phyloP scores from a whole-genome alignment of 2,797 vertebrate species.

The Valencia hispanica region DNA sequence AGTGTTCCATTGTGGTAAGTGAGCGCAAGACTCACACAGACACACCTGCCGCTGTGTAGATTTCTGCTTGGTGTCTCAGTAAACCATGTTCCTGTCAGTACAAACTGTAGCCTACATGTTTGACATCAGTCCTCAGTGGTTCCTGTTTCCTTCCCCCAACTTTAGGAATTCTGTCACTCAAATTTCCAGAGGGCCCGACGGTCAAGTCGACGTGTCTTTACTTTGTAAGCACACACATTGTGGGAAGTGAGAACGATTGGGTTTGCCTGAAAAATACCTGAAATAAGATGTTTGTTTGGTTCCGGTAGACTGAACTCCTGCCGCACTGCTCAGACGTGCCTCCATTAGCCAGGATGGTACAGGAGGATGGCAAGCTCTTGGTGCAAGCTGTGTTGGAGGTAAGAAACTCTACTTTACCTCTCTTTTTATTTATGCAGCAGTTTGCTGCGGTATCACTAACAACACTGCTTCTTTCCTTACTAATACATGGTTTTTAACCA shows the following conservation, averaged over 20 bases:
- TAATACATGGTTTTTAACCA: neutral
- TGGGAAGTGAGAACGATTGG: neutral
- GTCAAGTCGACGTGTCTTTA: constrained; percentile 97
- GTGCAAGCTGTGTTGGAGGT: constrained; percentile 95
- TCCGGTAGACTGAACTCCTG: constrained; percentile 90
- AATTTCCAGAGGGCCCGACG: constrained; percentile 97
- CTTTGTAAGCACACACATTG: constrained; percentile 87
- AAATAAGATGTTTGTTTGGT: constrained; percentile 29
- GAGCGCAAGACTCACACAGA: constrained; percentile 22
- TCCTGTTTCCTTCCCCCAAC: constrained; percentile 26
- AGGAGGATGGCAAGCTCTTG: constrained; percentile 92
- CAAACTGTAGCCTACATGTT: constrained; percentile 36
- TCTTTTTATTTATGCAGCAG: neutral
- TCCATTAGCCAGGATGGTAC: constrained; percentile 89
- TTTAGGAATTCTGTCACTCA: constrained; percentile 94
- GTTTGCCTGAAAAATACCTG: neutral
- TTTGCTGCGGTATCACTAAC: neutral
- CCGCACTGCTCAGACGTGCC: constrained; percentile 92
- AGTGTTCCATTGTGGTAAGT: constrained; percentile 98
- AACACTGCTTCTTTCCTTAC: neutral
- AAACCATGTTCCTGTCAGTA: constrained; percentile 14
- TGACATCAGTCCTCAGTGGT: constrained; percentile 31
- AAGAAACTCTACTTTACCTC: constrained; percentile 50
- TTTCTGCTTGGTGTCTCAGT: neutral
- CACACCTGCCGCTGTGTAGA: constrained; percentile 8